Evolutionary conservation across 2,888 invertebrate species (phyloP).

Genomic region (Aspidiotus rigidus): DNA sequence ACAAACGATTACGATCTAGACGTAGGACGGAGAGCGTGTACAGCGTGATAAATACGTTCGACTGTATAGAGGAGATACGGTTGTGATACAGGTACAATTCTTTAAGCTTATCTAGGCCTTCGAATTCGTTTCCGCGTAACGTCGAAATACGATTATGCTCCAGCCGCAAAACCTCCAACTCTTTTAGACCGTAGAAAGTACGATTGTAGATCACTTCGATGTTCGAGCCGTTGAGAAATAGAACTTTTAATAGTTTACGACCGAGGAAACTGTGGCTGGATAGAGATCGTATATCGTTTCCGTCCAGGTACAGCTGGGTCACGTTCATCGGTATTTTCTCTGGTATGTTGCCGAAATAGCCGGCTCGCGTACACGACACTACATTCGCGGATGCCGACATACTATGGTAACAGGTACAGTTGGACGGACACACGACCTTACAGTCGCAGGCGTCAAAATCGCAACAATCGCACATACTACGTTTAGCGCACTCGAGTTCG

Average conservation of each 20-base stretch:
- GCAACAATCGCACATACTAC: slow-evolving; percentile 68
- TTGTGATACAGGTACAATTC: slow-evolving; percentile 68
- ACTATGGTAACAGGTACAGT: slow-evolving; percentile 82
- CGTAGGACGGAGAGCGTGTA: slow-evolving; percentile 56
- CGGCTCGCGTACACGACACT: slow-evolving; percentile 67
- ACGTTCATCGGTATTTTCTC: slow-evolving; percentile 83
- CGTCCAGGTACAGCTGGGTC: slow-evolving; percentile 76
- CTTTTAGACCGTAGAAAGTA: slow-evolving; percentile 73
- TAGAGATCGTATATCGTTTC: slow-evolving; percentile 65
- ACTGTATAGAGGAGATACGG: slow-evolving; percentile 57
- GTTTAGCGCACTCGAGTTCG: slow-evolving; percentile 71
- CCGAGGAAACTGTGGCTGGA: slow-evolving; percentile 79
- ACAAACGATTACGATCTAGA: slow-evolving; percentile 63
- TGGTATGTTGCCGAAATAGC: slow-evolving; percentile 60
- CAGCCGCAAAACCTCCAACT: slow-evolving; percentile 63
- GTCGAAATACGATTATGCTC: slow-evolving; percentile 62
- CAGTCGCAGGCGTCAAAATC: slow-evolving; percentile 88
- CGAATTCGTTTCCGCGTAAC: slow-evolving; percentile 69
- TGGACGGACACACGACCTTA: slow-evolving; percentile 80
- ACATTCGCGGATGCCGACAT: slow-evolving; percentile 78
- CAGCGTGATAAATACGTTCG: slow-evolving; percentile 61
- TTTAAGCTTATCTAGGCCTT: slow-evolving; percentile 60
- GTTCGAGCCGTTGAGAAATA: slow-evolving; percentile 68
- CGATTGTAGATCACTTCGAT: slow-evolving; percentile 70
- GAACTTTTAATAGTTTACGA: slow-evolving; percentile 62